Percentiles rank a stretch among this genome's conserved stretches.
Evolutionary conservation across 1,140 invertebrate genomes (phyloP).

Genomic region (Monomorium pharaonis): DNA sequence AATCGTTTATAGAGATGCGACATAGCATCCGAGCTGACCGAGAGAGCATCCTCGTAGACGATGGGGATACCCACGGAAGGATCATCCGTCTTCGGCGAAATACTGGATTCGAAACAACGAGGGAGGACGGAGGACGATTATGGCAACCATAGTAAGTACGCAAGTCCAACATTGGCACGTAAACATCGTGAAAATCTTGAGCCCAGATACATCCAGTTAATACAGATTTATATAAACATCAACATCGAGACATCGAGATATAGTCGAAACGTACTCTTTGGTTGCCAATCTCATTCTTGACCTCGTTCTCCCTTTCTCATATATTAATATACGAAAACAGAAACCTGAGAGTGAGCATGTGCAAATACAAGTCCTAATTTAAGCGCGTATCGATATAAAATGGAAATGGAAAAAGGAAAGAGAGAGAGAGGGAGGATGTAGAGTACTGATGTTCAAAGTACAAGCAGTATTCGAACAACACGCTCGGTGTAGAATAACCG

Average conservation of each 20-base stretch:
- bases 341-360: neutral
- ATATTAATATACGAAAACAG: neutral
- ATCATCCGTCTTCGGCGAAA: neutral
- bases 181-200: neutral
- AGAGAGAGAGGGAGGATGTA: slow-evolving; percentile 60
- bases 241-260: neutral
- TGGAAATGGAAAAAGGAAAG: slow-evolving; percentile 7
- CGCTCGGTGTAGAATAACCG: slow-evolving; percentile 54
- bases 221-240: neutral
- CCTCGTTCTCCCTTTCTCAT: neutral
- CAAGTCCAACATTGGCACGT: neutral
- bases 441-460: slow-evolving; percentile 78
- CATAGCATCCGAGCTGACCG: neutral
- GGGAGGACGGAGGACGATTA: neutral
- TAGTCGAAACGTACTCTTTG: neutral
- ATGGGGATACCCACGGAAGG: neutral
- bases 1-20: neutral
- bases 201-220: neutral
- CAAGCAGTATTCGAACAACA: slow-evolving; percentile 64
- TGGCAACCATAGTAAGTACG: slow-evolving; percentile 27
- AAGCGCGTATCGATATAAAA: slow-evolving; percentile 17
- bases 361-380: neutral
- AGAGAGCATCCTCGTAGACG: neutral
- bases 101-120: neutral
- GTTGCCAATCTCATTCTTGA: neutral